Evolutionary conservation across 2,113 vertebrate genomes (phyloP).

Genomic region (Eurystomus gularis): DNA sequence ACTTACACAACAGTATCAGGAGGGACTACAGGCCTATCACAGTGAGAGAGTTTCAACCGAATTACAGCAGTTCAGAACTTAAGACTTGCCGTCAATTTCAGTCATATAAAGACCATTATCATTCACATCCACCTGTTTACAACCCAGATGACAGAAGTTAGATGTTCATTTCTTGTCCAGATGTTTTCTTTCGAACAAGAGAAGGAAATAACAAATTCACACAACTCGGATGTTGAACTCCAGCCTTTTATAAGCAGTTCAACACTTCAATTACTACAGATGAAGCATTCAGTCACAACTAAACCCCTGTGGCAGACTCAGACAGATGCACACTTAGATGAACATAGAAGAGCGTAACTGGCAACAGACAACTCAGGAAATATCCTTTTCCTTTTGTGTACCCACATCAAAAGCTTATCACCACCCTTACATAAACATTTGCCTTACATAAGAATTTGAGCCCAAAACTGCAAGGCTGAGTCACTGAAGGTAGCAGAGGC

Average conservation of each 20-base stretch:
- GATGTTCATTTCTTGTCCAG: background rate
- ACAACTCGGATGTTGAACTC: background rate
- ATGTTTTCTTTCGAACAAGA: background rate
- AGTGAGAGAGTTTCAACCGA: background rate
- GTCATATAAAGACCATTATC: background rate
- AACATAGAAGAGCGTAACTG: background rate
- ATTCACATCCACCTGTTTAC: background rate
- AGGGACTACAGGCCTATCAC: background rate
- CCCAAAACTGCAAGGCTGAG: background rate
- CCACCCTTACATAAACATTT: too few species aligned
- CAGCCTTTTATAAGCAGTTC: background rate
- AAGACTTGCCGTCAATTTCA: background rate
- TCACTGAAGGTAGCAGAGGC: background rate
- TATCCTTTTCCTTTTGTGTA: background rate
- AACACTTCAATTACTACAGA: background rate
- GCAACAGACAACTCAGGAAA: background rate
- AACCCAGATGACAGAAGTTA: background rate
- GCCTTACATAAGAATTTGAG: background rate
- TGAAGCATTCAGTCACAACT: background rate
- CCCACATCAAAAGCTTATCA: background rate
- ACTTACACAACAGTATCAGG: rapidly evolving
- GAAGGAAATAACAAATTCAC: background rate
- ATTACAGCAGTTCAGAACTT: background rate
- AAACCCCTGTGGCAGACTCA: background rate
- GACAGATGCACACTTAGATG: background rate